These are phyloP conservation scores for Gadus macrocephalus DNA, from an alignment of 2,113 vertebrate genomes.

Conservation along the genomic window DNA sequence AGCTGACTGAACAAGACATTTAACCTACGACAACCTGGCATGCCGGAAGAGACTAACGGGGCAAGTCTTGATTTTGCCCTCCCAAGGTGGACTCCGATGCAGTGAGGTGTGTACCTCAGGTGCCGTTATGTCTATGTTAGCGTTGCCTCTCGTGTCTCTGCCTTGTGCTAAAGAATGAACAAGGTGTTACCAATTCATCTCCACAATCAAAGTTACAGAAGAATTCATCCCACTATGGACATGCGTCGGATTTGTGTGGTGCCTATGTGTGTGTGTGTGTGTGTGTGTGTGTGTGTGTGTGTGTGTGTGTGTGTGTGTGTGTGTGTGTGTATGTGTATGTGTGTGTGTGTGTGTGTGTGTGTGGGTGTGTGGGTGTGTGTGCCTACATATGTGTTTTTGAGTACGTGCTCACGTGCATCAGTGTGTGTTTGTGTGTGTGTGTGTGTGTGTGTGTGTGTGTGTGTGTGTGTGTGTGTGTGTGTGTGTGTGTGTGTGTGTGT, in stretches of 20 bases:
- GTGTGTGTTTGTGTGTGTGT: too few relatives aligned
- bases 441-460: background rate
- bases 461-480: background rate
- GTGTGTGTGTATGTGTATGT: too few relatives aligned
- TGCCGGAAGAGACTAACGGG: background rate
- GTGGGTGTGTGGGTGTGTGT: too few relatives aligned
- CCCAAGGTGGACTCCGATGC: slow-evolving; percentile 15
- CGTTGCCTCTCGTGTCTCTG: background rate
- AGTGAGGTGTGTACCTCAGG: slow-evolving; percentile 18
- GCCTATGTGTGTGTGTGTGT: too few relatives aligned
- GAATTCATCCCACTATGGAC: background rate
- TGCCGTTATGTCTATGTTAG: slow-evolving; percentile 33
- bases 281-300: too few relatives aligned
- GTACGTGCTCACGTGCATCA: too few relatives aligned
- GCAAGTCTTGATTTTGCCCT: slow-evolving; percentile 22
- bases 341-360: too few relatives aligned
- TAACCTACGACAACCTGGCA: slow-evolving; percentile 17
- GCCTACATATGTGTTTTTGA: too few relatives aligned
- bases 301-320: too few relatives aligned
- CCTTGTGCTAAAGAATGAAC: slow-evolving; percentile 20
- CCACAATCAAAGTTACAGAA: background rate
- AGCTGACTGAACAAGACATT: background rate
- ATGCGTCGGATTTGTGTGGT: background rate
- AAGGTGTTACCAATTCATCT: background rate
- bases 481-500: too few relatives aligned